Base-by-base conservation (phyloP, 2,113 vertebrate genomes). In the Melanocharis versteri region DNA sequence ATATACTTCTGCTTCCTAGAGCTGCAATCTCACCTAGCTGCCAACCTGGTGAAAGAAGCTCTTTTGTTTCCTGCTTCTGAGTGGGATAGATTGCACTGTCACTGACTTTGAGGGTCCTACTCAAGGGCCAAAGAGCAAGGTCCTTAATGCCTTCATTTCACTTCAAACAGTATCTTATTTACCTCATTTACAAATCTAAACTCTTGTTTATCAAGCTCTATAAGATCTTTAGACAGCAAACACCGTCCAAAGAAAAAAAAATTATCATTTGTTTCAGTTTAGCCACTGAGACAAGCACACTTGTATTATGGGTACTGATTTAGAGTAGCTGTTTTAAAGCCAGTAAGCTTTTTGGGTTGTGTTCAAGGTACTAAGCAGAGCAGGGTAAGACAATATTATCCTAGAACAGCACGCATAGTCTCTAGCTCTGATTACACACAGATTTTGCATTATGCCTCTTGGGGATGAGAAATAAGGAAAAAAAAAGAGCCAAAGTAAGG, bases 401-500 rank as follows among this genome's bases (percentile, higher is more conserved):
- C 87, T 40, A 77, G 79, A 92, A 86, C 13, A 66, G 58, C 82
- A 70, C 0, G 1, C 45, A 69, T 8, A 69, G 31, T 83, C 70
- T 85, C 61, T 79, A 82, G 33, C 51, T 89, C 53, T 90, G 87
- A 91, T 91, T 93, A 86, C 68, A 85, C 33, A 66, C 7, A 77
- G 82, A 92, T 90, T 94, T 91, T 92, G 35, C 47, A 70, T 95
- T 77, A 77, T 78, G 79, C 24, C 58, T 80, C 71, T 66, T 86
- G 44, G 30, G 68, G 90, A 31, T 60, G 64, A 90, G 95, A 94
- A 90, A 89, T 62, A 70, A 81, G 30, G 16, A 1, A 10, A 68
- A 84, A 68, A 82, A 37, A 61, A 85, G 75, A 45, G 11, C 17
- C 26, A 47, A 93, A 89, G 22, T 44, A 37, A 65, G 53, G 70